Evolutionary conservation across 1,140 invertebrate species (phyloP), one percentile per base, ranked within the genome.

Genomic region (Dendroctonus ponderosae): DNA sequence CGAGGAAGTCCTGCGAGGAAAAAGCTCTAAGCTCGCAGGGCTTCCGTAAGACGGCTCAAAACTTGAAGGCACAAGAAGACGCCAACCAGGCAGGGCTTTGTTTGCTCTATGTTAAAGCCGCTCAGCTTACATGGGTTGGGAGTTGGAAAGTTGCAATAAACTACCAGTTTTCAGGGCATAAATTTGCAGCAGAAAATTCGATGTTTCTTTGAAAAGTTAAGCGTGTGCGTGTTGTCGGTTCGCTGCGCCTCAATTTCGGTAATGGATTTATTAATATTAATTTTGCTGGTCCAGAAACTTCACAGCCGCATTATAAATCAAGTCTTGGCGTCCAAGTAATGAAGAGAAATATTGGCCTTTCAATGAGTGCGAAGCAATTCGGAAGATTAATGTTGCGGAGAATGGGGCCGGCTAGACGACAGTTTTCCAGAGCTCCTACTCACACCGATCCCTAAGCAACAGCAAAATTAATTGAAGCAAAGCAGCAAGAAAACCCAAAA

Each of bases 61-160:
- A 71, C 57, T 71, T 71, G 60, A 53, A 44, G 52, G 60, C 26
- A 26, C 66, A 70, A 71, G 70, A 71, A 70, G 68, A 61, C 68
- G 59, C 60, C 62, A 53, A 8, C 60, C 68, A 26, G 3, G 26
- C 14, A 40, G 46, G 65, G 70, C 70, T 71, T 71, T 70, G 65
- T 68, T 71, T 71, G 70, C 70, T 70, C 70, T 70, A 71, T 70
- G 61, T 70, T 56, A 9, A 56, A 56, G 41, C 40, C 12, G 57
- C 52, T 46, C 60, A 70, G 70, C 68, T 72, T 72, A 72, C 68
- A 59, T 61, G 62, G 66, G 70, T 68, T 72, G 66, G 40, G 50
- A 72, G 70, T 72, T 72, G 62, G 62, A 54, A 71, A 71, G 64
- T 70, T 71, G 68, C 66, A 68, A 72, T 66, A 53, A 14, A 53